Conservation (phyloP, 2,888 invertebrate genomes). For the Brachyopa scutellaris region DNA sequence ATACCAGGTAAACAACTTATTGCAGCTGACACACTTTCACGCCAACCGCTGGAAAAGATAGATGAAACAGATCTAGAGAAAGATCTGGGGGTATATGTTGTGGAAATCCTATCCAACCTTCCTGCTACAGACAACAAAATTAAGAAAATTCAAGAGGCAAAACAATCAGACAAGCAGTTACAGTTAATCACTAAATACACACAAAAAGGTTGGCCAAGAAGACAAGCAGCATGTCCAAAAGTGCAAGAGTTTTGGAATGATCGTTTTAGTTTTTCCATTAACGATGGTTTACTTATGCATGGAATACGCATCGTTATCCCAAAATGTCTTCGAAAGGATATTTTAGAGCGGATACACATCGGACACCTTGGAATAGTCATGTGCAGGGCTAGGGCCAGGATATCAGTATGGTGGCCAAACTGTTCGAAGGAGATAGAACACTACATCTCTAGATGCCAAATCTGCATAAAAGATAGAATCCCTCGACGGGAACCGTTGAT, state of each 20-base stretch:
- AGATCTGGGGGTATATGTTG: constrained; percentile 12
- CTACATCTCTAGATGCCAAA: constrained; percentile 9
- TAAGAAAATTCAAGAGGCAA: constrained; percentile 3
- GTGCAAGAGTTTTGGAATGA: constrained; percentile 26
- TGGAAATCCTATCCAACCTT: constrained; percentile 15
- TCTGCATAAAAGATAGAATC: constrained; percentile 9
- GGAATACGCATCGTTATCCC: constrained; percentile 22
- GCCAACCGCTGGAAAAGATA: constrained; percentile 14
- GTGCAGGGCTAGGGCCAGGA: constrained; percentile 26
- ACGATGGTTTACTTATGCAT: constrained; percentile 14
- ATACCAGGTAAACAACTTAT: constrained; percentile 24
- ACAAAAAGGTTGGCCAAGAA: constrained; percentile 11
- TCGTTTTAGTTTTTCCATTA: constrained; percentile 14
- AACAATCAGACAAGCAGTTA: constrained; percentile 18
- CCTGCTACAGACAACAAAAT: constrained; percentile 16
- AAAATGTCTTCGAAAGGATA: constrained; percentile 8
- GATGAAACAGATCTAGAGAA: constrained; percentile 27
- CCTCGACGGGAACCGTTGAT: constrained; percentile 14
- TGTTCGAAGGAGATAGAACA: constrained; percentile 17
- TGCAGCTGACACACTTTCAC: constrained; percentile 22
- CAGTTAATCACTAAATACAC: constrained; percentile 15
- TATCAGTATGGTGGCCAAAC: constrained; percentile 28
- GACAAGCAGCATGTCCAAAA: constrained; percentile 19
- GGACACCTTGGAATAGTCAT: constrained; percentile 18
- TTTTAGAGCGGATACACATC: constrained; percentile 20